Evolutionary conservation across 2,113 vertebrate genomes (phyloP).

Genomic region (Polyodon spathula): DNA sequence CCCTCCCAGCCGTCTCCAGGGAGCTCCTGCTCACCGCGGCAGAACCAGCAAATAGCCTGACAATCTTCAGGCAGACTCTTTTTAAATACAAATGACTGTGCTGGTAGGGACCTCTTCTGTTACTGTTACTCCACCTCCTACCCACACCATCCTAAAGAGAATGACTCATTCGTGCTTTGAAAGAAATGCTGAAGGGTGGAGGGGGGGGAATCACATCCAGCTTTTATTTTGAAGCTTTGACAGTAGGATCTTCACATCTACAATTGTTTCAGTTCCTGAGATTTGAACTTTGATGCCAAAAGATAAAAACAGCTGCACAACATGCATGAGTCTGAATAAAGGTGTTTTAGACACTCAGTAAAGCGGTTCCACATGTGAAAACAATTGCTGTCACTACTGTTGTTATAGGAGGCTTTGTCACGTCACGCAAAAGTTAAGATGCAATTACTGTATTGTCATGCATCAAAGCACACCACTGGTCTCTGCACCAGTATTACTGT

Average conservation of each 20-base stretch:
- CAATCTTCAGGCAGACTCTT: constrained; percentile 18
- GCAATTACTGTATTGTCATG: no score
- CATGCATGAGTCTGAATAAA: no score
- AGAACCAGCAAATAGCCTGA: constrained; percentile 26
- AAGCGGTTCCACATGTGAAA: no score
- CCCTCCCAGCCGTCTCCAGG: constrained; percentile 20
- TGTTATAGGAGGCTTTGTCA: no score
- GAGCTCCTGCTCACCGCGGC: constrained; percentile 28
- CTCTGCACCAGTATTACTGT: no score
- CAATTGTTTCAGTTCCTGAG: no score
- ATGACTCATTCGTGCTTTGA: constrained; percentile 4
- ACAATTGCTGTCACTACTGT: no score
- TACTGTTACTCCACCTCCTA: constrained; percentile 25
- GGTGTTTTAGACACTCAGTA: no score
- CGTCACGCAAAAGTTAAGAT: no score
- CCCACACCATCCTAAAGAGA: constrained; percentile 1
- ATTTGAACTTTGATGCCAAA: neutral
- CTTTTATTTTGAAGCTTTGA: neutral
- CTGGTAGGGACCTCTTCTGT: constrained; percentile 51
- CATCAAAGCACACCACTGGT: no score
- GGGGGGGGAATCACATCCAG: neutral
- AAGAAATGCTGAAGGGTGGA: neutral
- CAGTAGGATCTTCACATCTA: neutral
- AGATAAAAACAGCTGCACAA: no score
- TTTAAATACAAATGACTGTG: constrained; percentile 36